Percentiles rank a stretch among this genome's conserved stretches.
These are phyloP conservation scores for Mythimna ferrago DNA, from an alignment of 2,888 invertebrate species.

Conservation along the genomic window DNA sequence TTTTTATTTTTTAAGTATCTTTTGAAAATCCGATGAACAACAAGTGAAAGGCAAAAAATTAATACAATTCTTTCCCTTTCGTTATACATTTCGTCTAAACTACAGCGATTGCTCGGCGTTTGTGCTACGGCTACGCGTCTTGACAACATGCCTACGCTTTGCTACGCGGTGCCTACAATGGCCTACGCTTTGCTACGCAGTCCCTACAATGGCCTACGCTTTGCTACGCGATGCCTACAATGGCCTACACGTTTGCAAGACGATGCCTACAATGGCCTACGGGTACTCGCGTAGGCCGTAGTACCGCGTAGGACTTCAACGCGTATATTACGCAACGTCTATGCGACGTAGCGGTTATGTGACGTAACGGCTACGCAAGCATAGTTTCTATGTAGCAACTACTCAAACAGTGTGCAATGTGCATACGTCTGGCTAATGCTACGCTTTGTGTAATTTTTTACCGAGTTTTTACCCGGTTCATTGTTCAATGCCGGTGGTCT, in stretches of 20 bases:
- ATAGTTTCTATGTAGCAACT: neutral
- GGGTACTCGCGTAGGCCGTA: neutral
- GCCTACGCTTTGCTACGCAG: too few species aligned
- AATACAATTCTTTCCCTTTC: neutral
- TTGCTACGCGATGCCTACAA: neutral
- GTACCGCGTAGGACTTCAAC: slow-evolving; percentile 20
- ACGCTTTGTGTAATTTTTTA: neutral
- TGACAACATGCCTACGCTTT: too few species aligned
- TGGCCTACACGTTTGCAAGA: slow-evolving; percentile 6
- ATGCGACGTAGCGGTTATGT: neutral
- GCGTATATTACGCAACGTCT: slow-evolving; percentile 12
- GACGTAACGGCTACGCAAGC: slow-evolving; percentile 1
- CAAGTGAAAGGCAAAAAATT: neutral
- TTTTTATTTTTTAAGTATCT: too few species aligned
- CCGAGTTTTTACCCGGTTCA: too few species aligned
- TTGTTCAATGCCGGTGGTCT: neutral
- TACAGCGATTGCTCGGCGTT: slow-evolving; percentile 13
- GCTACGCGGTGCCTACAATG: too few species aligned
- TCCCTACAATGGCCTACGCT: neutral
- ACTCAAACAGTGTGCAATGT: neutral
- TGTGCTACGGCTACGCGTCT: slow-evolving; percentile 6
- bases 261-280: slow-evolving; percentile 5
- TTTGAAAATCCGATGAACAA: neutral
- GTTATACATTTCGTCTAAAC: neutral
- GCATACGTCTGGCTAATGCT: neutral